Evolutionary conservation across 2,797 vertebrate genomes (phyloP), one percentile per base, ranked within the genome.

Genomic region (Poeciliopsis gracilis): DNA sequence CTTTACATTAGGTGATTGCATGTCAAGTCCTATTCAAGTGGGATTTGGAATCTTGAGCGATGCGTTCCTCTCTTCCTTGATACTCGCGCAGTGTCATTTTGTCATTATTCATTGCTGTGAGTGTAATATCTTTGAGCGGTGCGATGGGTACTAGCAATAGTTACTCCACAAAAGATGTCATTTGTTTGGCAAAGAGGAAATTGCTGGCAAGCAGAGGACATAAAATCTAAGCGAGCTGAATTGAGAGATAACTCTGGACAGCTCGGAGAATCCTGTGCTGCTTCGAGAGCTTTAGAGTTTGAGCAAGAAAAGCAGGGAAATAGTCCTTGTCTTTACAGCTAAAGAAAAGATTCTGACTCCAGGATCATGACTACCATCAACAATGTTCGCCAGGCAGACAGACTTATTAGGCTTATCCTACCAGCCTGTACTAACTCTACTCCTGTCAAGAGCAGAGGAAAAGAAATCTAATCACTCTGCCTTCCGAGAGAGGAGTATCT

Each of bases 11-110:
- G 30, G 2, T 28, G 57, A 77, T 16, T 69, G n/a, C 53, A 28
- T 45, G 80, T 83, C 59, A 87, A 66, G 79, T 76, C n/a, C 0
- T 20, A 72, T 86, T 66, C 33, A 30, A 55, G 55, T 72, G 8
- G 23, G 33, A 72, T 36, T 38, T 55, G 13, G 41, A 66, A 38
- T 43, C 36, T 55, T 10, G 5, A 77, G 73, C 72, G 63, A 63
- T 33, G 12, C 36, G 67, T 71, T n/a, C 28, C 23, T 63, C 13
- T 45, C 41, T 55, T 77, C 41, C 55, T 77, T 55, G 53, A 49
- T 72, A 23, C 57, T 79, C 71, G 49, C 55, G 47, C 70, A 11
- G 33, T 47, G 1, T 78, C 6, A 53, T 38, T 23, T 57, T 28
- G 61, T 67, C 45, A 41, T 57, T 15, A 51, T 25, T 41, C 4